Evolutionary conservation across 2,888 invertebrate species (phyloP).

Genomic region (Lasiommata megera): DNA sequence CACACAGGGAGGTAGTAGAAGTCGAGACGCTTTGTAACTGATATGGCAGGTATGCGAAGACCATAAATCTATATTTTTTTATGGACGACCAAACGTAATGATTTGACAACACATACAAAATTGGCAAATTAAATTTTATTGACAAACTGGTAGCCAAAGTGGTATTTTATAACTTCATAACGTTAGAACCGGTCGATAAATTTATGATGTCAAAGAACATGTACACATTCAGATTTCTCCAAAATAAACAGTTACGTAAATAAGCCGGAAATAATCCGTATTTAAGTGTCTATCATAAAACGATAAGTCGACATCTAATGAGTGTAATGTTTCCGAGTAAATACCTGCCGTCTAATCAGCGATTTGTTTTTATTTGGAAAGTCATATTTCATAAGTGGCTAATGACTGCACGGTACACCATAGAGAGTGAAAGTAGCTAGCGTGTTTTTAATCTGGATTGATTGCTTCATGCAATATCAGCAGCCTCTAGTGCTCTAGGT

Average conservation of each 20-base stretch:
- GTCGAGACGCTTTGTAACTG: no score
- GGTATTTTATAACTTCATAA: neutral
- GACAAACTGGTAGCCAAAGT: neutral
- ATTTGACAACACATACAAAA: no score
- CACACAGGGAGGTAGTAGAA: no score
- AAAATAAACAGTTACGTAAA: neutral
- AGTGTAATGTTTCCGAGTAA: neutral
- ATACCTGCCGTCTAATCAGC: neutral
- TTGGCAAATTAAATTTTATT: neutral
- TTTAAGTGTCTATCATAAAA: constrained; percentile 5
- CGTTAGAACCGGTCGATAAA: neutral
- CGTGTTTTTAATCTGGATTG: no score
- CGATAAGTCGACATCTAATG: neutral
- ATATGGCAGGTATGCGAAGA: no score
- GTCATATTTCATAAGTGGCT: neutral
- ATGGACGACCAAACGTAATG: no score
- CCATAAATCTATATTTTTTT: no score
- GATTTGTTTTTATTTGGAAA: neutral
- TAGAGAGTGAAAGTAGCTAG: neutral
- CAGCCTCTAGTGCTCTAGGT: no score
- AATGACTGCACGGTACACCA: neutral
- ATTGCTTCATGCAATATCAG: no score
- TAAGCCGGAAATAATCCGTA: constrained; percentile 6
- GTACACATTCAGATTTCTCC: neutral
- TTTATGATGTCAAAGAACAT: neutral